Conservation (phyloP, 1,140 invertebrate genomes). For the Notospermus geniculatus region DNA sequence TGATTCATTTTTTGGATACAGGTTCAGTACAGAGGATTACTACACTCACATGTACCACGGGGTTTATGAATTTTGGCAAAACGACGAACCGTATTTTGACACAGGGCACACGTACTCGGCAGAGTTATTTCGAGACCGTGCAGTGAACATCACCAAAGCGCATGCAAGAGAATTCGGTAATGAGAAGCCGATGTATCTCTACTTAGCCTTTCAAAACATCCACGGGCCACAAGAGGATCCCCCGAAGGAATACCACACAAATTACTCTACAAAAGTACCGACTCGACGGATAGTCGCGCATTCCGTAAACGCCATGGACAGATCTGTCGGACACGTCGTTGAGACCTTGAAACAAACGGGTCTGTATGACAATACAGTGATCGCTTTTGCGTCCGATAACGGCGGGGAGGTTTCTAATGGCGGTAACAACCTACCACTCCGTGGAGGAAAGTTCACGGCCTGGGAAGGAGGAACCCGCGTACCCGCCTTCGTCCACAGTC, state of each 20-base stretch:
- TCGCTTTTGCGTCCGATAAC: constrained; percentile 54
- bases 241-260: background rate
- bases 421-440: constrained; percentile 58
- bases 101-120: background rate
- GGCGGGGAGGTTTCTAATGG: constrained; percentile 52
- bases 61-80: constrained; percentile 2
- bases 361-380: constrained; percentile 43
- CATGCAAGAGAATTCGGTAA: constrained; percentile 18
- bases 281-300: constrained; percentile 56
- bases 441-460: constrained; percentile 57
- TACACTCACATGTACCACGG: constrained; percentile 18
- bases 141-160: constrained; percentile 1
- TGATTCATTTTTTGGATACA: constrained; percentile 40
- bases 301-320: constrained; percentile 77
- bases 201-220: constrained; percentile 1
- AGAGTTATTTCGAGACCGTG: background rate
- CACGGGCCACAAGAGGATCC: constrained; percentile 12
- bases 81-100: background rate
- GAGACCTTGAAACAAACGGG: constrained; percentile 63
- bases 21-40: constrained; percentile 29
- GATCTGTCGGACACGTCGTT: constrained; percentile 78
- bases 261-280: background rate
- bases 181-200: constrained; percentile 13
- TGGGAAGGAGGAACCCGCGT: constrained; percentile 59
- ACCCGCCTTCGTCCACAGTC: constrained; percentile 50